These are phyloP conservation scores for Clarias laeviceps DNA, from an alignment of 2,797 vertebrate species.

Conservation along the genomic window DNA sequence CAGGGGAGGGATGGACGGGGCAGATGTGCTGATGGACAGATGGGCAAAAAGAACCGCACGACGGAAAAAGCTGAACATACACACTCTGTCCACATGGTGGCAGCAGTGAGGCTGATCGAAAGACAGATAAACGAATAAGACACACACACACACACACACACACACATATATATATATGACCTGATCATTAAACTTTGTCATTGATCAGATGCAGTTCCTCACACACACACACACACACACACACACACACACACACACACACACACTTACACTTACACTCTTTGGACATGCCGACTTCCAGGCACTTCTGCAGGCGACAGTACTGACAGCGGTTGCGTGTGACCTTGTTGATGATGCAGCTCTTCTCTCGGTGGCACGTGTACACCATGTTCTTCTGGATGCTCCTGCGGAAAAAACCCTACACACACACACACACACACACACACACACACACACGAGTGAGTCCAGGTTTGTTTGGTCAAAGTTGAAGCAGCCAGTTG, in stretches of 20 bases:
- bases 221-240: not conserved
- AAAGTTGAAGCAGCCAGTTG: not conserved
- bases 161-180: not conserved
- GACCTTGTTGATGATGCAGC: slow-evolving; percentile 89
- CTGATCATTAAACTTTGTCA: too few relatives aligned
- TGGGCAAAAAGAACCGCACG: not conserved
- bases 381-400: slow-evolving; percentile 93
- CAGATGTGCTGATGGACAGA: not conserved
- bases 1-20: not conserved
- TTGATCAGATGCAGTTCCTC: not conserved
- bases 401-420: slow-evolving; percentile 88
- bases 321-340: slow-evolving; percentile 89
- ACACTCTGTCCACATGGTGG: slow-evolving; percentile 33
- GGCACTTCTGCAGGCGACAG: slow-evolving; percentile 88
- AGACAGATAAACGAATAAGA: not conserved
- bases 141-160: not conserved
- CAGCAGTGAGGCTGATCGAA: not conserved
- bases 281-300: slow-evolving; percentile 90
- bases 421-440: slow-evolving; percentile 35
- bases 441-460: slow-evolving; percentile 6
- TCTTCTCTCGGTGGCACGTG: slow-evolving; percentile 87
- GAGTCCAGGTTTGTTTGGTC: not conserved
- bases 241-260: not conserved
- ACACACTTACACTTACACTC: slow-evolving; percentile 78
- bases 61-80: not conserved